Conservation (phyloP, 2,888 invertebrate genomes). For the Acronicta aceris region DNA sequence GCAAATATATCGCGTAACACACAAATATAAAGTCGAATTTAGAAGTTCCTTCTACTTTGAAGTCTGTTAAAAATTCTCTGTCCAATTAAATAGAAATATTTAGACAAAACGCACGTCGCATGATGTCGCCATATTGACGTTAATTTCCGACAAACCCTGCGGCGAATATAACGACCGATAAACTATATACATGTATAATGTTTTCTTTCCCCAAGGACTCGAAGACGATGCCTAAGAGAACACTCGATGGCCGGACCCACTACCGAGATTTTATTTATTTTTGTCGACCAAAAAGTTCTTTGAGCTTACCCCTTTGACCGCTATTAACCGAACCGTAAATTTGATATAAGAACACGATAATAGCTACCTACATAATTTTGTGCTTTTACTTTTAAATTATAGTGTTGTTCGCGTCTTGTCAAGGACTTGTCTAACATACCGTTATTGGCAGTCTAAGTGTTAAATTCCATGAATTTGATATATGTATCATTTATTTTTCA, state of each 20-base stretch:
- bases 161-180: constrained; percentile 47
- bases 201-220: constrained; percentile 81
- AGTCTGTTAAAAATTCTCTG: no score
- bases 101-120: constrained; percentile 27
- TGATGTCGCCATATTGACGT: constrained; percentile 66
- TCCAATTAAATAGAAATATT: constrained; percentile 5
- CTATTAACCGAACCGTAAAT: constrained; percentile 29
- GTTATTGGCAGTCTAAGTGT: constrained; percentile 47
- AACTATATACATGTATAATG: constrained; percentile 71
- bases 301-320: constrained; percentile 57
- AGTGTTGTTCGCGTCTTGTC: constrained; percentile 2
- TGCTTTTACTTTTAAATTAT: background rate
- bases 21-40: no score
- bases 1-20: no score
- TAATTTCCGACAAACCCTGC: constrained; percentile 45
- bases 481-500: constrained; percentile 57
- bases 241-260: constrained; percentile 55
- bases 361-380: constrained; percentile 9
- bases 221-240: constrained; percentile 65
- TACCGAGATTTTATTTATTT: constrained; percentile 62
- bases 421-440: background rate
- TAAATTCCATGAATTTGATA: constrained; percentile 47
- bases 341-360: constrained; percentile 8
- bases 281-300: constrained; percentile 63
- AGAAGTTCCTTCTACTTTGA: no score